phyloP scores from a whole-genome alignment of 2,113 vertebrate species.

The Lutjanus erythropterus region DNA sequence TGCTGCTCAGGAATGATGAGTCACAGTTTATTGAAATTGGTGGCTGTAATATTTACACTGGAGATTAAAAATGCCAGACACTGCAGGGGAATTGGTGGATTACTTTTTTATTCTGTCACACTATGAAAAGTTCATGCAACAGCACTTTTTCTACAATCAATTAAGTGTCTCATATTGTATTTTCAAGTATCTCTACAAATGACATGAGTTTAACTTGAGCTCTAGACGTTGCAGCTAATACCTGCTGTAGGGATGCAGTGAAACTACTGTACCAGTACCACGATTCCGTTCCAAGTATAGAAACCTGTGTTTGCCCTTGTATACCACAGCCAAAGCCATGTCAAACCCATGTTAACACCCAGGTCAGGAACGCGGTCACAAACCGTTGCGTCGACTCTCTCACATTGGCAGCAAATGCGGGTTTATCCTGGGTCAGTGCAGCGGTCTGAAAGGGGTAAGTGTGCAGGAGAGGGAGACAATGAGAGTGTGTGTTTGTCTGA shows the following conservation, averaged over 20 bases:
- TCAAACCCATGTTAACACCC: not conserved
- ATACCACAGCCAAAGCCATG: not conserved
- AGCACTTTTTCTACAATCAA: not conserved
- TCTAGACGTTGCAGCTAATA: not conserved
- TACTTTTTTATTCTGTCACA: not conserved
- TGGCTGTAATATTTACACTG: not conserved
- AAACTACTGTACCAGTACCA: not conserved
- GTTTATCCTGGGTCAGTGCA: conserved; percentile 32
- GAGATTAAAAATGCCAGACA: not conserved
- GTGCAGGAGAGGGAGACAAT: conserved; percentile 7
- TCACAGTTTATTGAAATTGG: not conserved
- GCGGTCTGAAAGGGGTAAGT: not conserved
- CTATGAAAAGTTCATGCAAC: not conserved
- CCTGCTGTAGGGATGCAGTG: not conserved
- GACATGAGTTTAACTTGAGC: not conserved
- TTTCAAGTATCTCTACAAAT: not conserved
- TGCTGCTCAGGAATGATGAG: not conserved
- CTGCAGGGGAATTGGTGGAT: not conserved
- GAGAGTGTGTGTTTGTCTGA: conserved; percentile 23
- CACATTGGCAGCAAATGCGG: conserved; percentile 17
- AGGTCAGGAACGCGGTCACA: conserved; percentile 7
- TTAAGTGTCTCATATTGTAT: no score
- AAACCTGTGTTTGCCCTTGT: conserved; percentile 4
- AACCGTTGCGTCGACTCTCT: not conserved
- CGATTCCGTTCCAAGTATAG: not conserved